Base-by-base conservation (phyloP, 2,113 vertebrate species). In the Dasyprocta punctata region DNA sequence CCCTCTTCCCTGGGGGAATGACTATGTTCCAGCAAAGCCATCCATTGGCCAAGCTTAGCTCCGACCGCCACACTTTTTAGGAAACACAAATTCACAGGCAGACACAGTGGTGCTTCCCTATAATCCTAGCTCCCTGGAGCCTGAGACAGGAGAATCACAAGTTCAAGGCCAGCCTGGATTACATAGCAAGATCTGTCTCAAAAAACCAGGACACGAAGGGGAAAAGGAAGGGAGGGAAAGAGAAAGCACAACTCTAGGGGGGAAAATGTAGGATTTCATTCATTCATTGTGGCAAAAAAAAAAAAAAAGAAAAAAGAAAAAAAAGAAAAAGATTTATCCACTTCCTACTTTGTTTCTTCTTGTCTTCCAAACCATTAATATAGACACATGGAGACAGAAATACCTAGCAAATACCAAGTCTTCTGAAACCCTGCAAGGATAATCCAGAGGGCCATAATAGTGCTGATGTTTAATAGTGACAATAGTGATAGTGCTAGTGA, bases 201-300 rank as follows among this genome's bases (percentile, higher is more conserved):
- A 47, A 30, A 47, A 30, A 12, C n/a, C 19, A 71, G 69, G 20
- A 44, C 9, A 44, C 38, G 38, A 73, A 41, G 71, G 36, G 28
- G 28, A 14, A 12, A 6, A 47, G 11, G 26, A 17, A 8, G 5
- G 28, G 0, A 0, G 11, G 47, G 2, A 33, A 14, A 9, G 2
- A 22, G 26, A 33, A 85, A 92, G 67, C 0, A 0, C 16, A 36
- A 77, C 65, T 60, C 24, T 73, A 77, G 58, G 38, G 3, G 2
- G 44, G 89, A 87, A 81, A 12, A 65, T n/a, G 28, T 8, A 61
- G 52, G 26, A 83, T 33, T 73, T 73, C 36, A 41, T 20, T 88
- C n/a, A 38, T 67, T 92, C 44, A 71, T 8, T 26, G 17, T 80
- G 71, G 26, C 10, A 49, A 49, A 49, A 49, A 49, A 10, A 10